Percentiles rank a stretch among this genome's conserved stretches.
Conservation (phyloP, 2,888 invertebrate genomes). For the Dicycla oo region DNA sequence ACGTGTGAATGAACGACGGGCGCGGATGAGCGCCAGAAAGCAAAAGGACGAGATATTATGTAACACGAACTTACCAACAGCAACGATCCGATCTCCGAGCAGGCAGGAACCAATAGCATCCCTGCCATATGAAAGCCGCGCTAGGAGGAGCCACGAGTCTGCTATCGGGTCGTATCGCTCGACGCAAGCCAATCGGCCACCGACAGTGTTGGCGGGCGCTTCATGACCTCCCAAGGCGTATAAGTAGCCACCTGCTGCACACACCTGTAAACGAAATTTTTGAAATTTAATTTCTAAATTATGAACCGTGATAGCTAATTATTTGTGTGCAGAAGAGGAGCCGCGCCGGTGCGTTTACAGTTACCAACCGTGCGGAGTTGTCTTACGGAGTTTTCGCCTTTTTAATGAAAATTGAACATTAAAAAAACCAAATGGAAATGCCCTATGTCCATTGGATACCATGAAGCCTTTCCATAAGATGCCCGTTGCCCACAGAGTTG, state of each 20-base stretch:
- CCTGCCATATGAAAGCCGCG: constrained; percentile 95
- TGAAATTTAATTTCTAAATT: background rate
- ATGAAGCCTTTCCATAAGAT: background rate
- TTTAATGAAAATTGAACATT: no score
- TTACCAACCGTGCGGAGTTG: no score
- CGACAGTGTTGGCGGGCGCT: constrained; percentile 93
- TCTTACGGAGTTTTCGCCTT: background rate
- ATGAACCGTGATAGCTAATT: background rate
- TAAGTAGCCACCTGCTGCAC: constrained; percentile 96
- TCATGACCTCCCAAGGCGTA: constrained; percentile 98
- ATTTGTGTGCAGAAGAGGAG: background rate
- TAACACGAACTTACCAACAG: constrained; percentile 92
- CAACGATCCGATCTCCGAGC: constrained; percentile 95
- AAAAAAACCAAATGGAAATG: background rate
- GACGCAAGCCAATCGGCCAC: constrained; percentile 96
- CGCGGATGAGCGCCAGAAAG: background rate
- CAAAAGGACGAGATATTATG: background rate
- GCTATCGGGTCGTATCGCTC: constrained; percentile 95
- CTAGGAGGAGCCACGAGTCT: constrained; percentile 96
- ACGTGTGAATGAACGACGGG: background rate
- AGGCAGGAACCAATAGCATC: constrained; percentile 97
- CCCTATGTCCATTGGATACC: background rate
- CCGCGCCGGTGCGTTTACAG: background rate
- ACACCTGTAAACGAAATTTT: constrained; percentile 84
- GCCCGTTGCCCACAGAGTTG: background rate